Conservation (phyloP, 2,888 invertebrate species). For the Thera britannica region DNA sequence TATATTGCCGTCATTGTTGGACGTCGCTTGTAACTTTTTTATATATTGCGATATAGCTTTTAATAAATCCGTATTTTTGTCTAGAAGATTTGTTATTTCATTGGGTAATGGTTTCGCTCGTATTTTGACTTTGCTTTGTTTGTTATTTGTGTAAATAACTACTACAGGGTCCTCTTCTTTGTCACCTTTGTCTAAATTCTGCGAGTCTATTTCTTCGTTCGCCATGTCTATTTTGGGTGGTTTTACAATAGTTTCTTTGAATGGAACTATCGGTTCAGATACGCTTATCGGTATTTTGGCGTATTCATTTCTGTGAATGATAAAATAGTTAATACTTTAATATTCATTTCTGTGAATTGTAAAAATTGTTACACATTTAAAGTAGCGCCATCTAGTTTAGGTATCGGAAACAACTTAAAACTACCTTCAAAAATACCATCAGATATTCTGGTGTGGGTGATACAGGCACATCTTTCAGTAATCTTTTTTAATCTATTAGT, state of each 20-base stretch:
- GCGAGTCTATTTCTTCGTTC: constrained; percentile 91
- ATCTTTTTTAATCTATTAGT: too few relatives aligned
- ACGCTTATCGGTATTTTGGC: constrained; percentile 94
- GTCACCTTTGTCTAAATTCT: constrained; percentile 77
- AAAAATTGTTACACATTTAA: too few relatives aligned
- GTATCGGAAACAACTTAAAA: too few relatives aligned
- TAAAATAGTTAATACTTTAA: background rate
- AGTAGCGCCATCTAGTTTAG: too few relatives aligned
- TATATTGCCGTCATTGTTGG: constrained; percentile 69
- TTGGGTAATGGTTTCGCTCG: constrained; percentile 91
- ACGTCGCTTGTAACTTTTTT: constrained; percentile 68
- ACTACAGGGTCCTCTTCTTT: constrained; percentile 82
- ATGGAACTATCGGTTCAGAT: constrained; percentile 98
- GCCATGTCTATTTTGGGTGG: constrained; percentile 93
- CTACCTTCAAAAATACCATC: too few relatives aligned
- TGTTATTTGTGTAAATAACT: constrained; percentile 88
- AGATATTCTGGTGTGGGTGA: too few relatives aligned
- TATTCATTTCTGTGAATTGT: too few relatives aligned
- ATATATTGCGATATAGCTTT: constrained; percentile 85
- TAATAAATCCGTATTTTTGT: constrained; percentile 88
- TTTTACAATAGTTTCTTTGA: constrained; percentile 95
- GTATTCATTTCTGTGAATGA: constrained; percentile 85
- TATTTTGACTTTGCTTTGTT: constrained; percentile 88
- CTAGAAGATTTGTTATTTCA: constrained; percentile 88
- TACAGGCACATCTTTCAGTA: too few relatives aligned